Base-by-base conservation (phyloP, 2,888 invertebrate genomes). In the Meandrusa payeni region DNA sequence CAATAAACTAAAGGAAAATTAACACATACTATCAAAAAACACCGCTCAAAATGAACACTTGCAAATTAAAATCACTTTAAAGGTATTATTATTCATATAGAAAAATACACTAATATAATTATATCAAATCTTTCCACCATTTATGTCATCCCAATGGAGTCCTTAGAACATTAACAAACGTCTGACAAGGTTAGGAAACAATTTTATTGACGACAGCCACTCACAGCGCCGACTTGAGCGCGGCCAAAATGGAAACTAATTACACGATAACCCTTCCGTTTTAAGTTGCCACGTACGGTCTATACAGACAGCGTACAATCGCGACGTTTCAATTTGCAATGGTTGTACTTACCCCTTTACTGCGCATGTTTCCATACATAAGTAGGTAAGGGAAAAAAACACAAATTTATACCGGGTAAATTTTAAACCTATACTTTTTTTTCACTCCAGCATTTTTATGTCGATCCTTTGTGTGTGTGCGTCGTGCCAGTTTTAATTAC, bases 351-450 rank as follows among this genome's bases (percentile, higher is more conserved):
- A 85, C 83, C 86, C 86, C 85, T 86, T 85, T 83, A 81, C 79
- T 86, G 86, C 86, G 86, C 86, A 87, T 85, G 86, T 66, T 80
- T 54, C 67, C 79, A 79, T 82, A 83, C 82, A 81, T 78, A 83
- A 83, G 83, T 82, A 82, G 76, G 69, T 71, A 72, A 66, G 68
- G 77, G 82, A 86, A 87, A 87, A 88, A 88, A 88, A 88, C 83
- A 80, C 85, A 80, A 87, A 82, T 85, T 86, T 87, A 85, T 85
- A 82, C 87, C 87, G 87, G 87, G 87, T 68, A 87, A 88, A 86
- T 82, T 86, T 87, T 85, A 86, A 85, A 86, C 75, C 82, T 87
- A 87, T 87, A 86, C 86, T 87, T 88, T 87, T 87, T 86, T 85
- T 82, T 70, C 78, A 69, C 67, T 69, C 75, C 64, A 68, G 76